A percentile compares a stretch with the other conserved stretches of the same genome.
Conservation (phyloP, 1,140 invertebrate species). For the Mercenaria mercenaria region DNA sequence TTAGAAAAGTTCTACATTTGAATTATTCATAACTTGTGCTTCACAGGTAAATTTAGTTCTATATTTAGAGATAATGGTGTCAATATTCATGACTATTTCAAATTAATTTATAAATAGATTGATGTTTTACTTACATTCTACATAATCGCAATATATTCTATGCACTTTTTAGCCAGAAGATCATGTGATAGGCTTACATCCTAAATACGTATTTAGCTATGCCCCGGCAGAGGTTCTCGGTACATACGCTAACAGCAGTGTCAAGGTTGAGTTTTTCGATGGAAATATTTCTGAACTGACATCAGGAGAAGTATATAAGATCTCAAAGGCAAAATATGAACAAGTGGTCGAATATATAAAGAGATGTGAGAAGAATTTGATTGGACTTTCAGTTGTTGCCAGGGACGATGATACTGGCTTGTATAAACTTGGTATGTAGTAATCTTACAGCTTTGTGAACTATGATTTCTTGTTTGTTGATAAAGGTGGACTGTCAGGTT, state of each 20-base stretch:
- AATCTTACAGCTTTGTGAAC: not conserved
- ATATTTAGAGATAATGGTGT: too few species aligned
- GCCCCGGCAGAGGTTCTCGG: slow-evolving; percentile 77
- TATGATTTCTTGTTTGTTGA: too few species aligned
- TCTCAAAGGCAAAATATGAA: slow-evolving; percentile 76
- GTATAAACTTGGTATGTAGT: slow-evolving; percentile 77
- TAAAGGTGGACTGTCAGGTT: too few species aligned
- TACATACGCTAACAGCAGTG: slow-evolving; percentile 60
- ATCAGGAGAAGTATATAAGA: slow-evolving; percentile 75
- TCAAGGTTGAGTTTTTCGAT: slow-evolving; percentile 79
- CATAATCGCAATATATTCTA: too few species aligned
- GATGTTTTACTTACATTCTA: too few species aligned
- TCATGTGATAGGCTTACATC: slow-evolving; percentile 80
- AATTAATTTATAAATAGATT: too few species aligned
- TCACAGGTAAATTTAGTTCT: too few species aligned
- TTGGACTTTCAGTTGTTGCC: slow-evolving; percentile 79
- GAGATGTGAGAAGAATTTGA: slow-evolving; percentile 72
- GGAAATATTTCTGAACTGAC: slow-evolving; percentile 64
- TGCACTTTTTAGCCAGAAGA: slow-evolving; percentile 71
- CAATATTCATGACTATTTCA: too few species aligned
- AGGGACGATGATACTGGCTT: slow-evolving; percentile 77
- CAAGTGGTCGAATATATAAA: slow-evolving; percentile 77
- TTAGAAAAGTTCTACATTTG: too few species aligned
- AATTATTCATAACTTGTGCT: too few species aligned
- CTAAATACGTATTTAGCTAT: slow-evolving; percentile 79